phyloP scores from a whole-genome alignment of 2,113 vertebrate species.

The Halichoerus grypus region DNA sequence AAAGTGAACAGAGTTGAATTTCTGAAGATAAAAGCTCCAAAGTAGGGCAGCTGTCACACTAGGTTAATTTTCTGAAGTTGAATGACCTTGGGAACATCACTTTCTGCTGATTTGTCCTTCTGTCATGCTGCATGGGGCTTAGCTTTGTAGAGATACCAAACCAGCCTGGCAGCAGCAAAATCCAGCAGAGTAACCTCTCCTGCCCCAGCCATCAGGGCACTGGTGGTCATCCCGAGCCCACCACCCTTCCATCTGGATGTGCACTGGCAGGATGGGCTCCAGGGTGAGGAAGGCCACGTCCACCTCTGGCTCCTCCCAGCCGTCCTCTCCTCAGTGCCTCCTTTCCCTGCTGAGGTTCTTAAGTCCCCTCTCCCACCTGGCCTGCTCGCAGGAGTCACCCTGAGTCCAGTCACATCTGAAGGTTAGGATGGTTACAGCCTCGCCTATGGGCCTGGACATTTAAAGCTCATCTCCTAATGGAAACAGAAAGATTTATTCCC shows the following conservation, averaged over 20 bases:
- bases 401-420: neutral
- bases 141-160: neutral
- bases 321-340: neutral
- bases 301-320: neutral
- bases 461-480: neutral
- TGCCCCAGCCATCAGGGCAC: neutral
- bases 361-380: neutral
- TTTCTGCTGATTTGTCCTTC: conserved; percentile 67
- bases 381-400: neutral
- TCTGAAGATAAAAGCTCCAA: conserved; percentile 64
- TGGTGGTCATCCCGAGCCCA: neutral
- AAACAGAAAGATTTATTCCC: neutral
- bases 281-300: neutral
- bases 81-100: conserved; percentile 66
- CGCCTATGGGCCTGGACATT: neutral
- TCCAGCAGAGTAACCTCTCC: neutral
- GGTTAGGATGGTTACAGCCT: neutral
- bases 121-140: conserved; percentile 28
- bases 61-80: conserved; percentile 55
- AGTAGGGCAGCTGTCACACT: conserved; percentile 72
- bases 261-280: no score
- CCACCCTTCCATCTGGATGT: neutral
- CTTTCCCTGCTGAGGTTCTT: neutral
- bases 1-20: neutral
- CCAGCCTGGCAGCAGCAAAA: conserved; percentile 32